Evolutionary conservation across 37 sponge, comb jelly and placozoan species (phyloP).

Genomic region (Oscarella lobularis): DNA sequence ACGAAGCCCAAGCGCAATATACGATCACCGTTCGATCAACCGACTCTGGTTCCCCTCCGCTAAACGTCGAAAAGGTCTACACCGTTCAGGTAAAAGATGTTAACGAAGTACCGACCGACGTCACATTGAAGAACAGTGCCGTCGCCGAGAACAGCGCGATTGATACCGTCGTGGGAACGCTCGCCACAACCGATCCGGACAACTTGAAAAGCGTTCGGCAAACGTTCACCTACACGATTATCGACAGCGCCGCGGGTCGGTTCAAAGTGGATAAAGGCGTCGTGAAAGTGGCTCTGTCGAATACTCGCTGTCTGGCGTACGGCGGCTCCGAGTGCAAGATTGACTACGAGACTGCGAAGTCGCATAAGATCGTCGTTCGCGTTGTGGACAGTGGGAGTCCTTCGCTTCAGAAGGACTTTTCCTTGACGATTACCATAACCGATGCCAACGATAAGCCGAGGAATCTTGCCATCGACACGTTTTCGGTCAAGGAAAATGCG

Average conservation of each 20-base stretch:
- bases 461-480: background rate
- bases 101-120: constrained; percentile 2
- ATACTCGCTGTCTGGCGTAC: background rate
- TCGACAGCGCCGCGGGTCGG: constrained; percentile 1
- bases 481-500: background rate
- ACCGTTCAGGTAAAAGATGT: constrained; percentile 1
- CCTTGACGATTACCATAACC: background rate
- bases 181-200: constrained; percentile 3
- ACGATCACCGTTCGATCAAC: background rate
- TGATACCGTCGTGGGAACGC: background rate
- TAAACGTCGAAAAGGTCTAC: background rate
- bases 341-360: background rate
- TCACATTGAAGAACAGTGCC: background rate
- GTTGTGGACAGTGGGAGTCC: constrained; percentile 2
- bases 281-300: background rate
- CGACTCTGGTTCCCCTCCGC: constrained; percentile 2
- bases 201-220: background rate
- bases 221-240: background rate
- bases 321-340: background rate
- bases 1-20: background rate
- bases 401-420: background rate
- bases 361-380: background rate
- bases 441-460: constrained; percentile 1
- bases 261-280: background rate
- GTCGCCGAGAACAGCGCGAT: constrained; percentile 7